phyloP scores from a whole-genome alignment of 2,113 vertebrate genomes.

The Stictonetta naevosa region DNA sequence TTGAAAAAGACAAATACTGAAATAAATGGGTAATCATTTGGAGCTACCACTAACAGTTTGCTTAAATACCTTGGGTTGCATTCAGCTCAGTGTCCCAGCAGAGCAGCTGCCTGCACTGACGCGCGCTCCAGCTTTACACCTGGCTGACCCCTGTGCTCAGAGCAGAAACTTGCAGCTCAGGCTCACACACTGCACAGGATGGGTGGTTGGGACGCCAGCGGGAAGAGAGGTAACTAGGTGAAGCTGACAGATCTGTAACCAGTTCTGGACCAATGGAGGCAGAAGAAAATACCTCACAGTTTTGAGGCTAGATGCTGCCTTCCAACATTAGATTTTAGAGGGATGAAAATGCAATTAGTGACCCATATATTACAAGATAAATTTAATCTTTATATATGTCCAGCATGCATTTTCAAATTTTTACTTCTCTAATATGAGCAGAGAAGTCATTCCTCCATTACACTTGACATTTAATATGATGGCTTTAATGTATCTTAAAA shows the following conservation, averaged over 20 bases:
- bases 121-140: not conserved
- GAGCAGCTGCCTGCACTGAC: not conserved
- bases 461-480: conserved; percentile 40
- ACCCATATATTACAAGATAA: not conserved
- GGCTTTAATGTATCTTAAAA: conserved; percentile 48
- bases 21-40: conserved; percentile 73
- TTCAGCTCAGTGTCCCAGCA: not conserved
- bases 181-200: not conserved
- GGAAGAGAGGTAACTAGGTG: not conserved
- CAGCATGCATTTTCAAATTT: not conserved
- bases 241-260: not conserved
- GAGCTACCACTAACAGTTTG: conserved; percentile 62
- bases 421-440: not conserved
- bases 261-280: not conserved
- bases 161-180: not conserved
- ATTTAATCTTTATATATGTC: conserved; percentile 47
- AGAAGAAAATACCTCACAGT: conserved; percentile 4
- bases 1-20: conserved; percentile 82
- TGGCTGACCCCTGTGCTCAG: not conserved
- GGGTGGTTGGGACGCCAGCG: not conserved
- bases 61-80: conserved; percentile 38
- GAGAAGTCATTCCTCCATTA: conserved; percentile 11
- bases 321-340: conserved; percentile 27
- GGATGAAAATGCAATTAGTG: conserved; percentile 49
- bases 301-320: conserved; percentile 34